These are phyloP conservation scores for Zootoca vivipara DNA, from an alignment of 2,113 vertebrate species.

Conservation along the genomic window DNA sequence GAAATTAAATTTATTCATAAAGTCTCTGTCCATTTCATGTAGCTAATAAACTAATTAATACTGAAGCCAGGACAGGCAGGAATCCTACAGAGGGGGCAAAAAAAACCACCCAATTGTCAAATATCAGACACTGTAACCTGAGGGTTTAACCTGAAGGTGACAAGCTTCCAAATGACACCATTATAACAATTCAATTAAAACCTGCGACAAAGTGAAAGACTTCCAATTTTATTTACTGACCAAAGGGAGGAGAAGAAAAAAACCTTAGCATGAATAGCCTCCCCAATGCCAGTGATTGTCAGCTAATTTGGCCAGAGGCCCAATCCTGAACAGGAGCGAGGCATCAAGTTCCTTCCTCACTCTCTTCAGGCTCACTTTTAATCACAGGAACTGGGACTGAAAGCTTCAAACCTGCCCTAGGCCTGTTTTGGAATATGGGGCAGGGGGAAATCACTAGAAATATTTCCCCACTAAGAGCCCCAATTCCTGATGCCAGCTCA, in stretches of 20 bases:
- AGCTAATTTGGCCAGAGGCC: background rate
- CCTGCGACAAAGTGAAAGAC: background rate
- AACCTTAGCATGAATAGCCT: background rate
- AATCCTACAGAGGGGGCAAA: background rate
- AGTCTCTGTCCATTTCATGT: constrained; percentile 52
- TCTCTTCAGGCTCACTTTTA: background rate
- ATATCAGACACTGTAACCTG: constrained; percentile 42
- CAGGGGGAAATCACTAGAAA: background rate
- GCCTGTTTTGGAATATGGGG: background rate
- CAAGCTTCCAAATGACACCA: constrained; percentile 15
- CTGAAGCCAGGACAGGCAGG: constrained; percentile 26
- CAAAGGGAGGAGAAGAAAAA: background rate
- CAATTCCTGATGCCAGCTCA: background rate
- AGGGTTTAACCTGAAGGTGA: constrained; percentile 34
- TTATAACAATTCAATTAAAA: constrained; percentile 15
- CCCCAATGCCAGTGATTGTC: background rate
- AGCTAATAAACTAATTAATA: constrained; percentile 62
- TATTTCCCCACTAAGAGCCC: background rate
- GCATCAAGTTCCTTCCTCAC: background rate
- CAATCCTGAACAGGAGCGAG: background rate
- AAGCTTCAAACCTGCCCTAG: background rate
- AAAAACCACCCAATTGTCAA: constrained; percentile 7
- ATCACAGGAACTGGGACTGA: background rate
- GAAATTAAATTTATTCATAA: constrained; percentile 58
- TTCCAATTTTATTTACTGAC: background rate